A percentile compares a stretch with the other conserved stretches of the same genome.
Conservation (phyloP, 2,888 invertebrate species). For the Drosophila acutilabella region DNA sequence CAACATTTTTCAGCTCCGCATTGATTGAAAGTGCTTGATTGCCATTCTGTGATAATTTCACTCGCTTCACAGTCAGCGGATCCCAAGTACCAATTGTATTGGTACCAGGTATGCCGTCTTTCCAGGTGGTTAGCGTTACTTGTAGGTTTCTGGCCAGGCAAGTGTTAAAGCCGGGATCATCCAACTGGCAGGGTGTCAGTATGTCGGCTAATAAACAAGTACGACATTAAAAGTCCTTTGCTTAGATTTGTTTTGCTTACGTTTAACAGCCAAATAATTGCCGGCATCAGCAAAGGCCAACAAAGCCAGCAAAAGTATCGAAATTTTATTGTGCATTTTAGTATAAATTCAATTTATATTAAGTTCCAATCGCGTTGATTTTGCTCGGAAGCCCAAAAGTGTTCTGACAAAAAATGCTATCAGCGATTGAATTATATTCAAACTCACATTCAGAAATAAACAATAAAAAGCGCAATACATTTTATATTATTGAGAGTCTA, state of each 20-base stretch:
- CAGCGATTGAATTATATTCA: constrained; percentile 51
- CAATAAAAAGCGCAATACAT: constrained; percentile 3
- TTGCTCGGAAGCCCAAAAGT: constrained; percentile 33
- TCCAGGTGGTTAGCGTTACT: constrained; percentile 58
- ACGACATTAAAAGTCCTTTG: neutral
- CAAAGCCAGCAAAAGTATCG: constrained; percentile 14
- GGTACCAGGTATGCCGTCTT: constrained; percentile 68
- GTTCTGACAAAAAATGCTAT: constrained; percentile 36
- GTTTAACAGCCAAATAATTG: constrained; percentile 59
- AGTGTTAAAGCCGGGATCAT: constrained; percentile 38
- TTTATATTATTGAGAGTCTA: neutral
- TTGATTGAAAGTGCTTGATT: constrained; percentile 86
- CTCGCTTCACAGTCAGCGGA: constrained; percentile 61
- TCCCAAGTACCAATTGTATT: constrained; percentile 60
- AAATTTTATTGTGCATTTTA: constrained; percentile 43
- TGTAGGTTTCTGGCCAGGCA: constrained; percentile 57
- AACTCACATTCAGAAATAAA: constrained; percentile 36
- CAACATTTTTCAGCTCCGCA: constrained; percentile 88
- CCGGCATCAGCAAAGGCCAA: constrained; percentile 14
- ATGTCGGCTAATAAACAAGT: constrained; percentile 43
- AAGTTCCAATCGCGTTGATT: constrained; percentile 27
- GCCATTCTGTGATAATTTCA: constrained; percentile 54
- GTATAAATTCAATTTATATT: neutral
- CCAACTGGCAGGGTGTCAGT: constrained; percentile 50
- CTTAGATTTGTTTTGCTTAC: constrained; percentile 29